Percentiles rank a stretch among this genome's conserved stretches.
Evolutionary conservation across 1,140 invertebrate genomes (phyloP).

Genomic region (Saxidomus purpurata): DNA sequence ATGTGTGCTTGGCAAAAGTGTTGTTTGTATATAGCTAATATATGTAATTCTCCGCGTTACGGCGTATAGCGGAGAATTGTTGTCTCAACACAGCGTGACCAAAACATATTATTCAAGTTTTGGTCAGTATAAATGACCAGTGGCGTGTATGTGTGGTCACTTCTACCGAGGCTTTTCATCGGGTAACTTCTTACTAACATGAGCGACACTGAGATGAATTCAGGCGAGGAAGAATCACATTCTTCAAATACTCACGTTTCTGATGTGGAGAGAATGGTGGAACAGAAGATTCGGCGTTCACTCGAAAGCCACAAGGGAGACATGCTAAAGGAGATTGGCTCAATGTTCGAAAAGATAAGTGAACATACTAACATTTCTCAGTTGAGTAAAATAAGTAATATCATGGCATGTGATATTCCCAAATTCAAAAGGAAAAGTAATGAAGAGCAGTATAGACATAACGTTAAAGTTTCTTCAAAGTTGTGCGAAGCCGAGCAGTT

Average conservation of each 20-base stretch:
- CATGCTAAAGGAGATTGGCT: slow-evolving; percentile 24
- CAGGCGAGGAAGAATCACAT: not conserved
- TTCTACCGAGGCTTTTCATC: not conserved
- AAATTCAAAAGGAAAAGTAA: slow-evolving; percentile 1
- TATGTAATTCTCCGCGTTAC: slow-evolving; percentile 13
- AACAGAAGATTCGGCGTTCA: not conserved
- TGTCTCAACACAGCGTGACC: slow-evolving; percentile 31
- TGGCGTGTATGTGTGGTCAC: not conserved
- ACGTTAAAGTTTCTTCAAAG: not conserved
- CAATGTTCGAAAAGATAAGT: slow-evolving; percentile 30
- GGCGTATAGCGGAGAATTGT: slow-evolving; percentile 5
- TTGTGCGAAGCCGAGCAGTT: not conserved
- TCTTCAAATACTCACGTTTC: no score
- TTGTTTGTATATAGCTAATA: no score
- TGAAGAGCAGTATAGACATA: slow-evolving; percentile 11
- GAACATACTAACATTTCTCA: not conserved
- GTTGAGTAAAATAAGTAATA: slow-evolving; percentile 15
- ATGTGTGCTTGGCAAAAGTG: no score
- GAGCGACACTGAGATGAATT: not conserved
- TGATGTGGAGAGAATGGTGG: slow-evolving; percentile 15
- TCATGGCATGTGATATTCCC: not conserved
- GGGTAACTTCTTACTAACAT: not conserved
- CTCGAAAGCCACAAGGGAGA: not conserved
- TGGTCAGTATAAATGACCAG: not conserved
- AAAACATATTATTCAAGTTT: not conserved